phyloP scores from a whole-genome alignment of 2,113 vertebrate genomes.

The Trogon melanurus region DNA sequence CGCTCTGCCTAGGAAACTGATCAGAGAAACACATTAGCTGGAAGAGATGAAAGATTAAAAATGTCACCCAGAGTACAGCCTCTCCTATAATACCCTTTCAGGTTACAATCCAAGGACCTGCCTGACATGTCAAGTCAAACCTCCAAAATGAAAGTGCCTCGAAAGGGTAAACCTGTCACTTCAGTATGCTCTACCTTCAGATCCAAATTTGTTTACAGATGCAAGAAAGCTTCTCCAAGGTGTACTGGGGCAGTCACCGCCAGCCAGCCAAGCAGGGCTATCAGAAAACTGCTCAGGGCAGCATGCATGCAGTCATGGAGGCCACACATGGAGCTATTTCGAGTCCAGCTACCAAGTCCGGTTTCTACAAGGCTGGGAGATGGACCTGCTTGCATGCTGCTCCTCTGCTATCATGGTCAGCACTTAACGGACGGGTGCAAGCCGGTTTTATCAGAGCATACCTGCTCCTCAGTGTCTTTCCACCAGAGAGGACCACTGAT shows the following conservation, averaged over 20 bases:
- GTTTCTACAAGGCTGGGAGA: background rate
- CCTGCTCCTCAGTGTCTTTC: background rate
- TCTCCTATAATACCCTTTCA: slow-evolving; percentile 2
- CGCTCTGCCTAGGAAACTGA: slow-evolving; percentile 37
- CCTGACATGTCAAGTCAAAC: slow-evolving; percentile 10
- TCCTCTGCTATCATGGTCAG: background rate
- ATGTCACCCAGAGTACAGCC: slow-evolving; percentile 10
- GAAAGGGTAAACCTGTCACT: slow-evolving; percentile 40
- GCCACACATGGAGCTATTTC: background rate
- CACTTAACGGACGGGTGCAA: background rate
- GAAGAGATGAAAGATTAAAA: slow-evolving; percentile 59
- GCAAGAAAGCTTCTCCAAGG: background rate
- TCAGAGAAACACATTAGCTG: background rate
- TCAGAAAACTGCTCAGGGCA: background rate
- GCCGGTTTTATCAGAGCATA: background rate
- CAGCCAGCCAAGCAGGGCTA: background rate
- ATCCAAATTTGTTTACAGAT: background rate
- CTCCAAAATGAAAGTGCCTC: slow-evolving; percentile 13
- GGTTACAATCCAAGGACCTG: slow-evolving; percentile 20
- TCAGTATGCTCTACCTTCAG: background rate
- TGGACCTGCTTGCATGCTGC: background rate
- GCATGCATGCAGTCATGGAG: background rate
- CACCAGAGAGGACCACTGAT: background rate
- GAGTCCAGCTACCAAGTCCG: background rate
- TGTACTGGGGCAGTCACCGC: background rate